These are phyloP conservation scores for Loripinus fragilis DNA, from an alignment of 2,888 invertebrate species.

Conservation along the genomic window DNA sequence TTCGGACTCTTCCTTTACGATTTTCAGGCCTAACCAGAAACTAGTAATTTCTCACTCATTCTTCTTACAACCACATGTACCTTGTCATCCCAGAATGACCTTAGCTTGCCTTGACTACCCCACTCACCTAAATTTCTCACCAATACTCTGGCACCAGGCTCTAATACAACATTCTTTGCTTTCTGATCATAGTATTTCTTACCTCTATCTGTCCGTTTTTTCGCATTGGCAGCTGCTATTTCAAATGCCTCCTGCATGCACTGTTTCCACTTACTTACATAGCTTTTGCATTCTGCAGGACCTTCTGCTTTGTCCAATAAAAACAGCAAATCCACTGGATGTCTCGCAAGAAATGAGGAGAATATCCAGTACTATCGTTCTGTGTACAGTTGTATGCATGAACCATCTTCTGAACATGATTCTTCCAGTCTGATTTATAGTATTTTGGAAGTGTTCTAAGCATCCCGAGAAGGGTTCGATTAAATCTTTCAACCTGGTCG, in stretches of 20 bases:
- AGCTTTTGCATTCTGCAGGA: background rate
- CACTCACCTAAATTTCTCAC: slow-evolving; percentile 15
- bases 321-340: slow-evolving; percentile 37
- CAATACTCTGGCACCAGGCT: slow-evolving; percentile 18
- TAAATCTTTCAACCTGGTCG: slow-evolving; percentile 21
- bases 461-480: slow-evolving; percentile 34
- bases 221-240: slow-evolving; percentile 10
- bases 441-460: slow-evolving; percentile 27
- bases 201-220: background rate
- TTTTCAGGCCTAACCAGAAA: slow-evolving; percentile 23
- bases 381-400: slow-evolving; percentile 39
- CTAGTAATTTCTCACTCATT: background rate
- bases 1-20: background rate
- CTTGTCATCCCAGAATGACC: slow-evolving; percentile 23
- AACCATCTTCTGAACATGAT: slow-evolving; percentile 27
- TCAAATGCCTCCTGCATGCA: slow-evolving; percentile 26
- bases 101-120: slow-evolving; percentile 17
- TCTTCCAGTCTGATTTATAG: slow-evolving; percentile 36
- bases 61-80: slow-evolving; percentile 7
- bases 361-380: slow-evolving; percentile 24
- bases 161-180: background rate
- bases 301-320: background rate
- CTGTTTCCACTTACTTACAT: slow-evolving; percentile 20
- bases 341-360: slow-evolving; percentile 21
- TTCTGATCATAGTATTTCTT: slow-evolving; percentile 10